Percentiles rank a stretch among this genome's conserved stretches.
Evolutionary conservation across 2,888 invertebrate species (phyloP).

Genomic region (Eupeodes latifasciatus): DNA sequence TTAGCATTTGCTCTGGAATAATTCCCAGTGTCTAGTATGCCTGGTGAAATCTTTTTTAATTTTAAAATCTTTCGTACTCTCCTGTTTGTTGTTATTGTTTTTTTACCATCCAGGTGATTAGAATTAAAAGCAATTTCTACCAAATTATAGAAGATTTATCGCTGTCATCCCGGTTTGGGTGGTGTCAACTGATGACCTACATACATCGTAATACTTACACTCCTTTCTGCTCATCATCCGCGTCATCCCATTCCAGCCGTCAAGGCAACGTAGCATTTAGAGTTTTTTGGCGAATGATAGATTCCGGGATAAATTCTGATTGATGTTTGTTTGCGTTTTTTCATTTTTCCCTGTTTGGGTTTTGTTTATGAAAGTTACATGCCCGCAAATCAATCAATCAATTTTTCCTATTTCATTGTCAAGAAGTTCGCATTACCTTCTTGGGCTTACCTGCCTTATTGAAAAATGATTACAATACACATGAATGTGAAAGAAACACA

Average conservation of each 20-base stretch:
- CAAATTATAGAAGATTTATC: conserved; percentile 8
- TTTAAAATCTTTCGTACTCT: background rate
- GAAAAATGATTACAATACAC: conserved; percentile 54
- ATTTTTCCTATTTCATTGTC: conserved; percentile 49
- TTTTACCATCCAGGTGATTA: background rate
- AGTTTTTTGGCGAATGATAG: conserved; percentile 54
- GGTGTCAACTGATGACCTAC: background rate
- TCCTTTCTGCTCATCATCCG: conserved; percentile 11
- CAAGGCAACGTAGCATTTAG: conserved; percentile 66
- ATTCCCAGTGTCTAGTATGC: conserved; percentile 4
- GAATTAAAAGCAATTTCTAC: conserved; percentile 5
- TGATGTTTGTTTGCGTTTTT: conserved; percentile 55
- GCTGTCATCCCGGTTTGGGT: background rate
- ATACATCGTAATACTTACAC: background rate
- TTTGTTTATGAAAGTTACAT: background rate
- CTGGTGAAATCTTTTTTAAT: background rate
- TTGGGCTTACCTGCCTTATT: conserved; percentile 32
- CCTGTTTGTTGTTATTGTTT: background rate
- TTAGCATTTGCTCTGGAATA: conserved; percentile 49
- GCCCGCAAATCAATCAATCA: conserved; percentile 50
- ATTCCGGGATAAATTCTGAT: conserved; percentile 62
- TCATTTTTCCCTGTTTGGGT: too few relatives aligned
- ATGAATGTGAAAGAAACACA: conserved; percentile 47
- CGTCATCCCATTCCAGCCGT: conserved; percentile 19
- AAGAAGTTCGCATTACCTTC: background rate